phyloP scores from a whole-genome alignment of 2,888 invertebrate genomes.

The Pharmacophagus antenor region DNA sequence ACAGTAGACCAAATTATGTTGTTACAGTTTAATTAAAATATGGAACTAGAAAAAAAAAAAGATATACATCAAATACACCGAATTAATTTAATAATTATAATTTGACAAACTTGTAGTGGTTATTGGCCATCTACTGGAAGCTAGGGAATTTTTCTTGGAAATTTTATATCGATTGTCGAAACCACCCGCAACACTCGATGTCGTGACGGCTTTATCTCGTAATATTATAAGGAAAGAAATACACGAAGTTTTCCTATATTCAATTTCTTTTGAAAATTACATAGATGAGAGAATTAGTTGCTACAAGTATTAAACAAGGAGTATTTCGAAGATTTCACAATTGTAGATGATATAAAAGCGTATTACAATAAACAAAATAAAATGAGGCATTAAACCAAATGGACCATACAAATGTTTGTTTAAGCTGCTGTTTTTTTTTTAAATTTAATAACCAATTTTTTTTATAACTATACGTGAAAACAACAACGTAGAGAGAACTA shows the following conservation, averaged over 20 bases:
- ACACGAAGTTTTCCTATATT: background rate
- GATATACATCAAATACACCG: background rate
- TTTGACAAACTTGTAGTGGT: background rate
- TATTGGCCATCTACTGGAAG: conserved; percentile 11
- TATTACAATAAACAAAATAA: too few relatives aligned
- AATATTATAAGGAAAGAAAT: background rate
- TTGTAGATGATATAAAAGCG: too few relatives aligned
- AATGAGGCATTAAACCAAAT: too few relatives aligned
- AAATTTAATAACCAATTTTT: conserved; percentile 27
- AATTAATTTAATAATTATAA: conserved; percentile 1
- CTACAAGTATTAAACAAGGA: too few relatives aligned
- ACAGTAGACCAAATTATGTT: too few relatives aligned
- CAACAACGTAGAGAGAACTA: conserved; percentile 41
- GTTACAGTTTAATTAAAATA: background rate
- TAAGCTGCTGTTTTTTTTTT: background rate
- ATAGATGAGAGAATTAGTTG: too few relatives aligned
- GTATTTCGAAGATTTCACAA: too few relatives aligned
- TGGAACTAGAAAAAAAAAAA: conserved; percentile 2
- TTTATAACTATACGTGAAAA: conserved; percentile 21
- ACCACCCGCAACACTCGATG: background rate
- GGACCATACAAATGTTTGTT: background rate
- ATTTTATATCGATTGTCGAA: conserved; percentile 8
- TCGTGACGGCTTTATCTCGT: background rate
- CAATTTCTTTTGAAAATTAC: too few relatives aligned
- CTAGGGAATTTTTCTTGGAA: conserved; percentile 7